Percentiles rank a stretch among this genome's conserved stretches.
Evolutionary conservation across 2,113 vertebrate genomes (phyloP).

Genomic region (Ptilorrhoa leucosticta): DNA sequence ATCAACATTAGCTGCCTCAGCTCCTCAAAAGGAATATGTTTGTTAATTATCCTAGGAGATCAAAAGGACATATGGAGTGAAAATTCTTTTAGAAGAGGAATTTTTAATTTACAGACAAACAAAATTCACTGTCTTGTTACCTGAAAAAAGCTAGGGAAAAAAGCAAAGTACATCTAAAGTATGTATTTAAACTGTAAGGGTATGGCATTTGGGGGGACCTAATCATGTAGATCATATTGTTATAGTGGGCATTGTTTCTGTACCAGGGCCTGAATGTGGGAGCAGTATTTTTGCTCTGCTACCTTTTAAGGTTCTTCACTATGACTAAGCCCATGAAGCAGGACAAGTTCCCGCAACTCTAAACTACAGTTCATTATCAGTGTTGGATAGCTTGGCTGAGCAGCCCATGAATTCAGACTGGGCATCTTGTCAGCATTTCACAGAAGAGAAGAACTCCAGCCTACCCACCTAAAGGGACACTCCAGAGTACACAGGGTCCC

Average conservation of each 20-base stretch:
- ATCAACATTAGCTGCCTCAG: background rate
- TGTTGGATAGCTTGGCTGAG: background rate
- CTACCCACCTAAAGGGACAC: background rate
- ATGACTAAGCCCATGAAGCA: background rate
- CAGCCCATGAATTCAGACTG: background rate
- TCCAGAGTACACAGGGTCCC: background rate
- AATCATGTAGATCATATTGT: background rate
- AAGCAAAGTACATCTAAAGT: background rate
- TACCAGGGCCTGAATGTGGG: background rate
- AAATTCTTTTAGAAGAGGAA: background rate
- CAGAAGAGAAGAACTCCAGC: background rate
- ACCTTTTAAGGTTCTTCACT: background rate
- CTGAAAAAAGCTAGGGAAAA: background rate
- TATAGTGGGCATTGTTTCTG: background rate
- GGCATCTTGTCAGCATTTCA: background rate
- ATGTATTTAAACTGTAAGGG: background rate
- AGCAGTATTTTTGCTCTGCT: background rate
- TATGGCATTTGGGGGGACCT: background rate
- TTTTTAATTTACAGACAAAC: background rate
- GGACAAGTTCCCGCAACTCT: background rate
- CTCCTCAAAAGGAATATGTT: background rate
- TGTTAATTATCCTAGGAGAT: background rate
- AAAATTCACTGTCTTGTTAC: background rate
- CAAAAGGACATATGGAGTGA: background rate
- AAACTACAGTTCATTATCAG: background rate